phyloP scores from a whole-genome alignment of 2,888 invertebrate genomes.

The Nomada goodeniana region DNA sequence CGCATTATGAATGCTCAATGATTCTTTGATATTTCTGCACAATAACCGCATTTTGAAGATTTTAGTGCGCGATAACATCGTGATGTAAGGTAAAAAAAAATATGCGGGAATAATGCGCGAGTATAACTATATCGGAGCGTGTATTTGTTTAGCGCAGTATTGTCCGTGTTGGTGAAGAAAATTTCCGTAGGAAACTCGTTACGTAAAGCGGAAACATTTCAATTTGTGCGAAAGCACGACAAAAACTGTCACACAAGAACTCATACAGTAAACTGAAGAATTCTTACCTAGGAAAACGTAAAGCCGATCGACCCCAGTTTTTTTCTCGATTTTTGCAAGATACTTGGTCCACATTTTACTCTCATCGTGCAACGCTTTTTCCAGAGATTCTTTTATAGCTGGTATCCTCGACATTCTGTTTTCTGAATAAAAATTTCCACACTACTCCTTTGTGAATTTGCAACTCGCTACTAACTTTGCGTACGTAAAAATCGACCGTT shows the following conservation, averaged over 20 bases:
- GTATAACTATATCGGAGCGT: too few species aligned
- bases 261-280: slow-evolving; percentile 62
- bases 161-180: not conserved
- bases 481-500: slow-evolving; percentile 11
- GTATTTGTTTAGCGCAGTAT: not conserved
- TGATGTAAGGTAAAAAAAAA: not conserved
- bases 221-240: slow-evolving; percentile 15
- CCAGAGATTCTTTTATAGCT: slow-evolving; percentile 87
- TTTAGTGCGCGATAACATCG: not conserved
- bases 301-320: slow-evolving; percentile 90
- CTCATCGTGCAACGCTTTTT: slow-evolving; percentile 88
- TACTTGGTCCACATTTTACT: slow-evolving; percentile 90
- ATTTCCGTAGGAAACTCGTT: not conserved
- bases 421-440: not conserved
- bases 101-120: not conserved
- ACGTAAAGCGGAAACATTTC: slow-evolving; percentile 30
- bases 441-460: not conserved
- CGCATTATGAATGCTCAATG: slow-evolving; percentile 7
- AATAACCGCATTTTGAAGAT: not conserved
- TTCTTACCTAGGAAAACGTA: slow-evolving; percentile 92
- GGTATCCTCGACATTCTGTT: slow-evolving; percentile 83
- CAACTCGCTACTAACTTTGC: slow-evolving; percentile 24
- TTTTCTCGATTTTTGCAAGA: slow-evolving; percentile 89
- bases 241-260: slow-evolving; percentile 17
- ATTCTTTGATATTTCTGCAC: not conserved